phyloP scores from a whole-genome alignment of 2,888 invertebrate species.

The Scotopteryx bipunctaria region DNA sequence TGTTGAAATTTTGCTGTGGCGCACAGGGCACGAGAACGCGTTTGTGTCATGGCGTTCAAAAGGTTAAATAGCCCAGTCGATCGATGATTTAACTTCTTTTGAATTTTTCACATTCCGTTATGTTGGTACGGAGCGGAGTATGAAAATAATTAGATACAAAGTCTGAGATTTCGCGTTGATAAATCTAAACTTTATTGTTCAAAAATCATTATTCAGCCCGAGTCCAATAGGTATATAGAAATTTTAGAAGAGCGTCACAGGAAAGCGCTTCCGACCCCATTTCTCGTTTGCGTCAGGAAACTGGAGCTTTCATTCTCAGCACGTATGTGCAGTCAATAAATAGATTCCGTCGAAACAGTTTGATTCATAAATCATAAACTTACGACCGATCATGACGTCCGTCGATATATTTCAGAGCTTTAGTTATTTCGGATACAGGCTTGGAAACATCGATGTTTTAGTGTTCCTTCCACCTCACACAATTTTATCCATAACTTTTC shows the following conservation, averaged over 20 bases:
- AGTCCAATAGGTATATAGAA: too few relatives aligned
- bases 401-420: constrained; percentile 31
- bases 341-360: constrained; percentile 67
- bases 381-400: constrained; percentile 51
- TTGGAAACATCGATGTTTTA: background rate
- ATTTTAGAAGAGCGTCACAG: constrained; percentile 61
- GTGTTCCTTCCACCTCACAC: too few relatives aligned
- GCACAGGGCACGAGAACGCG: too few relatives aligned
- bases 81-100: constrained; percentile 46
- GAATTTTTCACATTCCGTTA: constrained; percentile 14
- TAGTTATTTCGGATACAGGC: constrained; percentile 21
- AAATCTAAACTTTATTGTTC: too few relatives aligned
- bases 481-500: background rate
- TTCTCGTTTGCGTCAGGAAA: constrained; percentile 74
- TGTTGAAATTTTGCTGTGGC: too few relatives aligned
- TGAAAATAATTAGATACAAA: too few relatives aligned
- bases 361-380: constrained; percentile 61
- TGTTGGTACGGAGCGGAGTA: background rate
- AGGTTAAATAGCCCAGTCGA: constrained; percentile 44
- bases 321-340: constrained; percentile 77
- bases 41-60: too few relatives aligned
- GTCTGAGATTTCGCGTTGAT: too few relatives aligned
- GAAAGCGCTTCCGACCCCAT: constrained; percentile 61
- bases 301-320: constrained; percentile 69
- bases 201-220: background rate